Conservation (phyloP, 1,140 invertebrate genomes). For the Trachymyrmex septentrionalis region DNA sequence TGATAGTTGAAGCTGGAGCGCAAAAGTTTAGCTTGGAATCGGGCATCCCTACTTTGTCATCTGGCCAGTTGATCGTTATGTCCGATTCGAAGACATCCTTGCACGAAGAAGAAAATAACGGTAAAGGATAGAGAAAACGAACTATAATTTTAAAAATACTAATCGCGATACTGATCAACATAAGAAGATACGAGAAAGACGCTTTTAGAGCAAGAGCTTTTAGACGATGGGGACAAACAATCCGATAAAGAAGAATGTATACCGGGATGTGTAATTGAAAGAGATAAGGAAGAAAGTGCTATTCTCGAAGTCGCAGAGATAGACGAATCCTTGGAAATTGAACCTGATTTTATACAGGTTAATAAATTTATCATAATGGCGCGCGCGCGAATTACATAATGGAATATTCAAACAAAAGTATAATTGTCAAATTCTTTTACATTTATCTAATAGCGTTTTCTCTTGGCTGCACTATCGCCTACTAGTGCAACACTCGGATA, state of each 20-base stretch:
- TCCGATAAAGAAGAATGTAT: slow-evolving; percentile 12
- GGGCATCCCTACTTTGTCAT: slow-evolving; percentile 52
- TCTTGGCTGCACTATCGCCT: no score
- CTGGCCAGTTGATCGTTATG: slow-evolving; percentile 30
- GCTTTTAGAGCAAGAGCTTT: neutral
- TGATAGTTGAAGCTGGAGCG: slow-evolving; percentile 73
- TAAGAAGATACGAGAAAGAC: neutral
- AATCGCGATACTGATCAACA: slow-evolving; percentile 8
- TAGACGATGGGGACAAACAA: neutral
- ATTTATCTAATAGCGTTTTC: neutral
- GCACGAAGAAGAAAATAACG: neutral
- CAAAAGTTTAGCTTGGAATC: slow-evolving; percentile 65
- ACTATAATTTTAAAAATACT: neutral
- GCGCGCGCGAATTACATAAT: neutral
- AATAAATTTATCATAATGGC: neutral
- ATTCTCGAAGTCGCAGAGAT: neutral
- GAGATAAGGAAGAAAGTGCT: slow-evolving; percentile 3
- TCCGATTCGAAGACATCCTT: slow-evolving; percentile 23
- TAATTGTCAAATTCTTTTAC: neutral
- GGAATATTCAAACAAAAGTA: slow-evolving; percentile 3
- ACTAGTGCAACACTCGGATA: no score
- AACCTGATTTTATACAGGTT: slow-evolving; percentile 46
- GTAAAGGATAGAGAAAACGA: slow-evolving; percentile 10
- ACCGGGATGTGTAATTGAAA: slow-evolving; percentile 41
- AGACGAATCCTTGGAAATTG: neutral